Conservation (phyloP, 2,888 invertebrate genomes). For the Volucella inflata region DNA sequence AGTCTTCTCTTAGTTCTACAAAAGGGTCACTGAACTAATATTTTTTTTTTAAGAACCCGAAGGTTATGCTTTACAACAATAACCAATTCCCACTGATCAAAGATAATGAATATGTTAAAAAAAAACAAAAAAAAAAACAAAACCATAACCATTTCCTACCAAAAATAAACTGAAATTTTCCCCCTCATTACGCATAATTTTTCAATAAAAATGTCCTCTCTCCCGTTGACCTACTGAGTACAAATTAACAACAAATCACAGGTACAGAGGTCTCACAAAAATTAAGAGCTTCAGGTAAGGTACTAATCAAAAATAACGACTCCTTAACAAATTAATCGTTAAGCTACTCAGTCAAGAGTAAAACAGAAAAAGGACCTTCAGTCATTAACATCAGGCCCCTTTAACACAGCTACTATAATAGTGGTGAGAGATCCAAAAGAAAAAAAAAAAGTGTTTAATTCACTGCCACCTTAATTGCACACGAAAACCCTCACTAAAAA, state of each 20-base stretch:
- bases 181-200: slow-evolving; percentile 11
- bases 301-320: not conserved
- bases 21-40: no score
- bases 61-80: no score
- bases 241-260: slow-evolving; percentile 5
- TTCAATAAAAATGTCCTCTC: not conserved
- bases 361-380: slow-evolving; percentile 19
- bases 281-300: slow-evolving; percentile 3
- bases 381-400: slow-evolving; percentile 20
- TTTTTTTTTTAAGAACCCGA: no score
- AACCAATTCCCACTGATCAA: no score
- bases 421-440: not conserved
- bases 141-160: no score
- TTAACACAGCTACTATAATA: slow-evolving; percentile 1
- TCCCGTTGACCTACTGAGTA: slow-evolving; percentile 2
- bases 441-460: slow-evolving; percentile 52
- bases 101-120: no score
- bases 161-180: no score
- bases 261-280: no score
- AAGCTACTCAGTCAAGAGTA: slow-evolving; percentile 3
- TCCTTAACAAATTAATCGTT: slow-evolving; percentile 29
- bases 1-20: no score
- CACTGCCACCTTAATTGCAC: slow-evolving; percentile 55
- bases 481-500: slow-evolving; percentile 26
- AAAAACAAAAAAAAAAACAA: no score